Evolutionary conservation across 2,888 invertebrate species (phyloP).

Genomic region (Nomada hirtipes): DNA sequence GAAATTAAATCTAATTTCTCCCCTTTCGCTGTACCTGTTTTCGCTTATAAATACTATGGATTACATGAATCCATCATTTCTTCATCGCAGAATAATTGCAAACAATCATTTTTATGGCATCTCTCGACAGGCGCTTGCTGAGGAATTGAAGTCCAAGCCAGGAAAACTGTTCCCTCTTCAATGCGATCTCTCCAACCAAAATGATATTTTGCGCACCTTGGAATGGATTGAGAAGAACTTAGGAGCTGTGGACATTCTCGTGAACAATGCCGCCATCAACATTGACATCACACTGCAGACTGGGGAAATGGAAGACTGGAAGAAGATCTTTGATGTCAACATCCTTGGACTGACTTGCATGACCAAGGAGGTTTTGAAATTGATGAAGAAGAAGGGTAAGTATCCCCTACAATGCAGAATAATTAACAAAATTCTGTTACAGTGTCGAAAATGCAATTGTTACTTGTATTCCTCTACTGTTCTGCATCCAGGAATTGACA

Average conservation of each 20-base stretch:
- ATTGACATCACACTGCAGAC: conserved; percentile 65
- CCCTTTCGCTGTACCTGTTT: no score
- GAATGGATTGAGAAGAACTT: conserved; percentile 84
- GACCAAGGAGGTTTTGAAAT: conserved; percentile 65
- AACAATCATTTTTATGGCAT: neutral
- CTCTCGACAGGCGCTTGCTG: conserved; percentile 58
- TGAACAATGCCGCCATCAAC: conserved; percentile 86
- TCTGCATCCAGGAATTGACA: conserved; percentile 55
- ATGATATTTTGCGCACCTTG: conserved; percentile 85
- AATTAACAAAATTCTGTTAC: neutral
- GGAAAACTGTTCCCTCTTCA: conserved; percentile 82
- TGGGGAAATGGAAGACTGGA: conserved; percentile 67
- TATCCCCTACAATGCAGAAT: neutral
- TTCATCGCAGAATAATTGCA: neutral
- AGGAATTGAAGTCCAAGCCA: conserved; percentile 64
- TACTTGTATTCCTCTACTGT: neutral
- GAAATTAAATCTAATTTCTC: no score
- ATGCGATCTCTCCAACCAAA: conserved; percentile 86
- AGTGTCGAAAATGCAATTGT: neutral
- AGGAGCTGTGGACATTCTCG: conserved; percentile 86
- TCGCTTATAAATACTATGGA: no score
- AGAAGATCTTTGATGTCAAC: conserved; percentile 68
- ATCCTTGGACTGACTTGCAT: conserved; percentile 65
- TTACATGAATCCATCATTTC: neutral
- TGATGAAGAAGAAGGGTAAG: conserved; percentile 72